Base-by-base conservation (phyloP, 2,113 vertebrate genomes). In the Nestor notabilis region DNA sequence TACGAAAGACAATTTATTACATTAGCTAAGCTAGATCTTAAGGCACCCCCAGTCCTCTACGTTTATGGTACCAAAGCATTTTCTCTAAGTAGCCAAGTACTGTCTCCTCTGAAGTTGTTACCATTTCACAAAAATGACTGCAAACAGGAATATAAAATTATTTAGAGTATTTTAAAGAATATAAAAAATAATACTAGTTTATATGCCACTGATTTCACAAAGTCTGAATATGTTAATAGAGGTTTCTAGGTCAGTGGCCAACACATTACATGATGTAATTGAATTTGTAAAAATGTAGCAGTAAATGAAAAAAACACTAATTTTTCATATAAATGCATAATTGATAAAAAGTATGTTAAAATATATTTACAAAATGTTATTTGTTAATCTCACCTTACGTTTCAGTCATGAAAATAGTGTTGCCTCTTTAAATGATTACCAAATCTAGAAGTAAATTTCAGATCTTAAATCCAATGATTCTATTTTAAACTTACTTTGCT, bases 221-320 rank as follows among this genome's bases (percentile, higher is more conserved):
- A 81, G 63, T 17, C 83, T 81, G 56, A 79, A 43, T 13, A 77
- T 58, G 37, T 50, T 64, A 79, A 82, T 18, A 84, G n/a, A 90
- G 84, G 84, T 97, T 97, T 97, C 81, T 94, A 91, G 95, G 92
- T 97, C 96, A 96, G 28, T 39, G 56, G 83, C 49, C 85, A 87
- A 66, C 61, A 72, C 2, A 14, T 8, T 61, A 72, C 2, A 12
- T 8, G 55, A 83, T 43, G 35, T 0, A 33, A 89, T 2, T 29
- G 46, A 89, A 74, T 56, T 72, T 27, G 44, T 17, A 75, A 47
- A 94, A 91, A 79, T 3, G 17, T 7, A 58, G 70, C 35, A 71
- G 28, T 37, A 74, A 66, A 83, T 90, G 49, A 33, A 27, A 65
- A 49, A 65, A 50, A 65, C 74, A 11, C 29, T 20, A 11, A 46